Evolutionary conservation across 2,888 invertebrate species (phyloP).

Genomic region (Drosophila kuntzei): DNA sequence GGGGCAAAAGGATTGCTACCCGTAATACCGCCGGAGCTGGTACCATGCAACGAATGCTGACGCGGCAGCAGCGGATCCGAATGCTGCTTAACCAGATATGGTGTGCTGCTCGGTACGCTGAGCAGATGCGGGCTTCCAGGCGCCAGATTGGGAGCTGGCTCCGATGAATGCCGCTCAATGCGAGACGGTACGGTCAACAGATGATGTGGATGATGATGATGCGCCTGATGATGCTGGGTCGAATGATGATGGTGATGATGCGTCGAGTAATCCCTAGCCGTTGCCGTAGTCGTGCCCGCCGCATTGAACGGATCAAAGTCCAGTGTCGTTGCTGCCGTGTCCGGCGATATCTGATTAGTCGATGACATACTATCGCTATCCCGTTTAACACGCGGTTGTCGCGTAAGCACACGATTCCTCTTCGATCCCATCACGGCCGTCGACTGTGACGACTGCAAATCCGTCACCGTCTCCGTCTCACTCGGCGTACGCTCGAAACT

Average conservation of each 20-base stretch:
- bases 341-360: conserved; percentile 84
- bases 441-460: conserved; percentile 50
- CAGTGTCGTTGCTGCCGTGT: conserved; percentile 72
- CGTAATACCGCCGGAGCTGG: conserved; percentile 48
- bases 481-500: conserved; percentile 62
- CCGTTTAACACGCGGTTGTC: conserved; percentile 89
- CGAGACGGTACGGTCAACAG: conserved; percentile 86
- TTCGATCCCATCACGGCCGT: conserved; percentile 86
- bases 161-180: conserved; percentile 87
- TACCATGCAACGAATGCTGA: conserved; percentile 85
- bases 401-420: conserved; percentile 88
- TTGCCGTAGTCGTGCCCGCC: conserved; percentile 64
- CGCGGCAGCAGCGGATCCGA: conserved; percentile 89
- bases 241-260: conserved; percentile 61
- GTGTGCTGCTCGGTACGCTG: conserved; percentile 87
- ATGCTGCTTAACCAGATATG: conserved; percentile 88
- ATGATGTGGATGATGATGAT: conserved; percentile 70
- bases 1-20: conserved; percentile 78
- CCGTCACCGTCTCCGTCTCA: conserved; percentile 46
- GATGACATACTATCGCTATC: conserved; percentile 87
- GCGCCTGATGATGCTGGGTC: conserved; percentile 22
- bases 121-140: conserved; percentile 87
- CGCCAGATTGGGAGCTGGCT: conserved; percentile 87
- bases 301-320: conserved; percentile 83
- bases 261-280: conserved; percentile 70